Percentiles rank a stretch among this genome's conserved stretches.
These are phyloP conservation scores for Anarhynchus alexandrinus DNA, from an alignment of 2,113 vertebrate species.

Conservation along the genomic window DNA sequence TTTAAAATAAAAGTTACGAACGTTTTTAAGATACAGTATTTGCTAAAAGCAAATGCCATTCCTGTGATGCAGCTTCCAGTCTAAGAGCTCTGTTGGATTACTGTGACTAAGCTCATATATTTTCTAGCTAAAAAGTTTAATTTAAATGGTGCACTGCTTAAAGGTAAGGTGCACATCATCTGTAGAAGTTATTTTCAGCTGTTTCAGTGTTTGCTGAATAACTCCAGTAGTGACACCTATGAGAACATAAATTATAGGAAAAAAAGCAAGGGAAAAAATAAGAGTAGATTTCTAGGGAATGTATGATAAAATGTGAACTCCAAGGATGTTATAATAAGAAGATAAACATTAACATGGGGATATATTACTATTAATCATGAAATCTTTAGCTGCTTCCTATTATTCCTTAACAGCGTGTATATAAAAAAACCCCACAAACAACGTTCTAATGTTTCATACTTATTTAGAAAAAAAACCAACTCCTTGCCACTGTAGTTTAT, in stretches of 20 bases:
- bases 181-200: not conserved
- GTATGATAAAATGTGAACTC: not conserved
- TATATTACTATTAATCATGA: not conserved
- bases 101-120: not conserved
- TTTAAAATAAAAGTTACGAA: not conserved
- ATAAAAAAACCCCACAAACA: not conserved
- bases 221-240: not conserved
- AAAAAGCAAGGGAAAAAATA: not conserved
- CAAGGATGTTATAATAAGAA: not conserved
- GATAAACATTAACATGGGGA: not conserved
- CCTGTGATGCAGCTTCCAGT: not conserved
- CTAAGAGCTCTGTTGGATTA: not conserved
- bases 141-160: not conserved
- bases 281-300: not conserved
- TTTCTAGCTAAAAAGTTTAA: not conserved
- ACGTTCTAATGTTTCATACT: not conserved
- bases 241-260: not conserved
- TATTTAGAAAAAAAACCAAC: not conserved
- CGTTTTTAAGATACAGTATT: not conserved
- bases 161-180: not conserved
- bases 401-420: not conserved
- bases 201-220: not conserved
- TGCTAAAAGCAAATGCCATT: not conserved
- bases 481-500: not conserved
- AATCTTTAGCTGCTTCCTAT: not conserved